phyloP scores from a whole-genome alignment of 2,113 vertebrate species.

The Anarrhichthys ocellatus region DNA sequence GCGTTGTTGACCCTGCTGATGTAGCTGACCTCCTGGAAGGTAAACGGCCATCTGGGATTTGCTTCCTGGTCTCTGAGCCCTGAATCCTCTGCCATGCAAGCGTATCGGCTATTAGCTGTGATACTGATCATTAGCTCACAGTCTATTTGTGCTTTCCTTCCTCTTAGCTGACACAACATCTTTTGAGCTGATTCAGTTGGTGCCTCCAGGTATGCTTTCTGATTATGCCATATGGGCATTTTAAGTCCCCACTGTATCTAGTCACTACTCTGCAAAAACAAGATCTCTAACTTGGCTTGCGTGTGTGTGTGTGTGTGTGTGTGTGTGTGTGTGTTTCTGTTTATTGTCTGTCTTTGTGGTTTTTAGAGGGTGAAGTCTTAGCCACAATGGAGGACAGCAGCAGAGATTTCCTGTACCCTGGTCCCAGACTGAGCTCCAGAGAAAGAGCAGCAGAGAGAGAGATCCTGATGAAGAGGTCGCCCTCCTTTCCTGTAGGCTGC shows the following conservation, averaged over 20 bases:
- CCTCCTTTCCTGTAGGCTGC: conserved; percentile 86
- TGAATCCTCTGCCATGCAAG: conserved; percentile 58
- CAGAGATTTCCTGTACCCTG: conserved; percentile 92
- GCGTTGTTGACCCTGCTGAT: conserved; percentile 90
- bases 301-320: conserved; percentile 32
- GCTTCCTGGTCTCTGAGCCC: conserved; percentile 63
- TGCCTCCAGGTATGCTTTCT: conserved; percentile 91
- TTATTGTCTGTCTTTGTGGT: conserved; percentile 16
- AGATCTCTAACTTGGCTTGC: conserved; percentile 38
- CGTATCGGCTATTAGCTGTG: conserved; percentile 67
- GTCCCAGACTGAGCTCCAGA: conserved; percentile 82
- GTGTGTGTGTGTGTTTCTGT: conserved; percentile 32
- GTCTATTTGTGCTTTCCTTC: conserved; percentile 67
- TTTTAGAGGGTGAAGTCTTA: conserved; percentile 88
- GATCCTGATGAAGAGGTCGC: conserved; percentile 90
- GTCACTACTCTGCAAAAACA: conserved; percentile 53
- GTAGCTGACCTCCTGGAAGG: conserved; percentile 91
- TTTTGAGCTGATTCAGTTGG: conserved; percentile 93
- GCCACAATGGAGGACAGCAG: conserved; percentile 89
- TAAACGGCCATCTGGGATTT: conserved; percentile 79
- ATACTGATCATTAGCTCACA: conserved; percentile 69
- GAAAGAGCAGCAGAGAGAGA: conserved; percentile 86
- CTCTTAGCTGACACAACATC: conserved; percentile 91
- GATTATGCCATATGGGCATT: conserved; percentile 62
- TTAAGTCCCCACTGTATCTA: conserved; percentile 36